Base-by-base conservation (phyloP, 2,113 vertebrate species). In the Takifugu bimaculatus region DNA sequence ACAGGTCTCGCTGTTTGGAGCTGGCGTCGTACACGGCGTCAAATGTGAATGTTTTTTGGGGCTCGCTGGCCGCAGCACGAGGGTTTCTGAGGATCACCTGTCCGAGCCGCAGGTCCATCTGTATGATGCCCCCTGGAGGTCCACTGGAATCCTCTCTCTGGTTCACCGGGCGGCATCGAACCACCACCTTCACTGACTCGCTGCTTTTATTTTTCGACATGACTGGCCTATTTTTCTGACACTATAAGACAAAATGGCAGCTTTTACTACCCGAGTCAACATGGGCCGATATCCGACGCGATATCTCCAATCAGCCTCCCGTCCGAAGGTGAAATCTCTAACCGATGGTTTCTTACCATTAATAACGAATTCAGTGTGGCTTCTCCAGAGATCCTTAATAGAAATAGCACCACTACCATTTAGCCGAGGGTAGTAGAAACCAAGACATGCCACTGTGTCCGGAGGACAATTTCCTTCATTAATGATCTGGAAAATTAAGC, bases 41-140 rank as follows among this genome's bases (percentile, higher is more conserved):
- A 47, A 99, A 99, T 3, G 96, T 98, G 90, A 99, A 99, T 9
- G 92, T 95, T 69, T 98, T 98, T 75, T 92, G 90, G 57, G 92
- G 90, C 73, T 99, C 96, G 11, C 92, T 94, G 0, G 87, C 84
- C 0, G 91, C 52, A 0, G 93, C 92, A 20, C 92, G 91, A 32
- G 94, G 94, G 85, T 95, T 95, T 13, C 93, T 92, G 78, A 98
- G 90, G 76, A 94, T 92, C 87, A 98, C 94, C 86, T 95, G 97
- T 59, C 97, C 96, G 58, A 97, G 87, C 69, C 92, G 89, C 64
- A 94, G 89, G 63, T 98, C 96, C 94, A 99, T 93, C 71, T 91
- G 83, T 54, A 98, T 75, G 26, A 98, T 92, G 35, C 44, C 57
- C 50, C 80, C 81, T 89, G 90, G 62, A 68, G 90, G 27, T 88